phyloP scores from a whole-genome alignment of 92 coral and sea anemone species.

The Metridium senile region DNA sequence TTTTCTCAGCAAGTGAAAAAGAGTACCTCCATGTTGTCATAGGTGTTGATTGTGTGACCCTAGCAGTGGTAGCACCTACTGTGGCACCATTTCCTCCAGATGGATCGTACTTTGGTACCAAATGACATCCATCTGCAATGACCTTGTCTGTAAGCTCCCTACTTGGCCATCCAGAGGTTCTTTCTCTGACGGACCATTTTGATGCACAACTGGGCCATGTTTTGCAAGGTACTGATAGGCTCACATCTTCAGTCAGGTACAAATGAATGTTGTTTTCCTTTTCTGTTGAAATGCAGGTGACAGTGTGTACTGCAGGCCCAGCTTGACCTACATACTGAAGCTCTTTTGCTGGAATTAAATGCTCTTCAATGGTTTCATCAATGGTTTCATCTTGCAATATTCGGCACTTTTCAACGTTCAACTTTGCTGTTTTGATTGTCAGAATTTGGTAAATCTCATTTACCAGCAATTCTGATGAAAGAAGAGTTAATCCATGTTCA shows the following conservation, averaged over 20 bases:
- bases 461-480: constrained; percentile 53
- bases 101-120: constrained; percentile 63
- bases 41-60: constrained; percentile 14
- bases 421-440: constrained; percentile 41
- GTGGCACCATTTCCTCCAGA: constrained; percentile 17
- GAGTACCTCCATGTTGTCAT: constrained; percentile 64
- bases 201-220: constrained; percentile 65
- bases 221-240: constrained; percentile 55
- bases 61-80: constrained; percentile 24
- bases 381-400: constrained; percentile 5
- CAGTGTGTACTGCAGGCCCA: constrained; percentile 62
- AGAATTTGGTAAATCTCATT: constrained; percentile 45
- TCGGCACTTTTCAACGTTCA: constrained; percentile 36
- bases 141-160: constrained; percentile 48
- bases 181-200: constrained; percentile 48
- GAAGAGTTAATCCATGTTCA: constrained; percentile 1
- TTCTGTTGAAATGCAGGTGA: constrained; percentile 32
- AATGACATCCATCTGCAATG: constrained; percentile 49
- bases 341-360: constrained; percentile 1
- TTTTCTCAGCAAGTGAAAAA: constrained; percentile 52
- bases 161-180: constrained; percentile 60
- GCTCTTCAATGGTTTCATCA: constrained; percentile 2
- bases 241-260: constrained; percentile 59
- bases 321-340: constrained; percentile 59
- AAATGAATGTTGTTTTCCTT: constrained; percentile 23